Evolutionary conservation across 30 jellyfish, hydroid and myxozoan species (phyloP).

Genomic region (Aurelia aurita complex sp. Pacific): DNA sequence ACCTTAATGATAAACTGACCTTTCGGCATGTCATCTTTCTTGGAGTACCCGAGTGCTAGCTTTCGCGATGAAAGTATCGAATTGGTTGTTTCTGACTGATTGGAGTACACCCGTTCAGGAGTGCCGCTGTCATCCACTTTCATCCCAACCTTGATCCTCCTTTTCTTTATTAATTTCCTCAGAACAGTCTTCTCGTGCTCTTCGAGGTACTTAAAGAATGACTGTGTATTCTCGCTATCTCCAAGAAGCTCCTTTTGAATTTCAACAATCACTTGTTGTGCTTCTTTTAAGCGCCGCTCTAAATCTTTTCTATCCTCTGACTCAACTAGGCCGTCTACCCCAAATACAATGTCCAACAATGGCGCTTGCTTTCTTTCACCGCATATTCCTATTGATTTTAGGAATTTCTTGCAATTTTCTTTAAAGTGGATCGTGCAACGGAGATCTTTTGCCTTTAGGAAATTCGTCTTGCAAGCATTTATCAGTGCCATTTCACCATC

Average conservation of each 20-base stretch:
- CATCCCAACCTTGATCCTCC: constrained; percentile 2
- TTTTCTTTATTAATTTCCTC: not conserved
- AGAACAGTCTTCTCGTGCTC: constrained; percentile 14
- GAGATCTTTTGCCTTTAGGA: constrained; percentile 15
- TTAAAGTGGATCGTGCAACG: constrained; percentile 28
- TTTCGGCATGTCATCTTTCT: constrained; percentile 19
- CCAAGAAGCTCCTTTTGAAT: not conserved
- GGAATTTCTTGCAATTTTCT: constrained; percentile 25
- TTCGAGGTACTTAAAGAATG: constrained; percentile 5
- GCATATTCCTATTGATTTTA: constrained; percentile 20
- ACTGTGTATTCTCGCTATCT: not conserved
- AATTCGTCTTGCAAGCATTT: constrained; percentile 14
- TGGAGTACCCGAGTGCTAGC: constrained; percentile 16
- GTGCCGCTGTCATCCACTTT: not conserved
- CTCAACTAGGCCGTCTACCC: constrained; percentile 26
- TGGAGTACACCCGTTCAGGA: not conserved
- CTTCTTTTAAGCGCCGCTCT: not conserved
- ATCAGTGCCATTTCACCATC: constrained; percentile 35
- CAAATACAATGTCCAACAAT: constrained; percentile 10
- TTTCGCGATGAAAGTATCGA: constrained; percentile 14
- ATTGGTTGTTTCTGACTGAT: constrained; percentile 2
- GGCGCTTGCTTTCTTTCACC: constrained; percentile 13
- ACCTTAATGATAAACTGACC: not conserved
- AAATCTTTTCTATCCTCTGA: constrained; percentile 13
- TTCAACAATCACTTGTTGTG: too few relatives aligned